These are phyloP conservation scores for Tenodera sinensis DNA, from an alignment of 2,888 invertebrate species.

Conservation along the genomic window DNA sequence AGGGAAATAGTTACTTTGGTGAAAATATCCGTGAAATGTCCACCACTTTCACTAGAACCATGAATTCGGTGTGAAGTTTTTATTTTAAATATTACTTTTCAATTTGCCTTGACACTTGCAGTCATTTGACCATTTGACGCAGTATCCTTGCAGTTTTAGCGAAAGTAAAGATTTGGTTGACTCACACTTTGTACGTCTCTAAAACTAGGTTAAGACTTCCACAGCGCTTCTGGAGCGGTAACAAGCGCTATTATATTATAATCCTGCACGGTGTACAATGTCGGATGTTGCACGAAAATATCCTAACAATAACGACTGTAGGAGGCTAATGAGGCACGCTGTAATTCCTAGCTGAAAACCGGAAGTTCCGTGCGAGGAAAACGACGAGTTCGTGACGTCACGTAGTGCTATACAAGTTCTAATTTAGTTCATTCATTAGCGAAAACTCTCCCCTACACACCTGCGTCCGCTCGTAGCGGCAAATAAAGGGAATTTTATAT, in stretches of 20 bases:
- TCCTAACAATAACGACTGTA: not conserved
- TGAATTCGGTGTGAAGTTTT: too few relatives aligned
- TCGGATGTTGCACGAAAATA: not conserved
- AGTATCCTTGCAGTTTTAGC: too few relatives aligned
- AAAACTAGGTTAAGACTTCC: not conserved
- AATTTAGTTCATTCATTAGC: not conserved
- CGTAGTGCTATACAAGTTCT: not conserved
- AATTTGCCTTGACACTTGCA: too few relatives aligned
- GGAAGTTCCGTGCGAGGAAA: not conserved
- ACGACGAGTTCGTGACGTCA: not conserved
- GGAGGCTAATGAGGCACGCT: not conserved
- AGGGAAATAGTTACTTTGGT: too few relatives aligned
- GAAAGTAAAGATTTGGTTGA: too few relatives aligned
- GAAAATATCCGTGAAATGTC: too few relatives aligned
- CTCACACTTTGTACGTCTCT: too few relatives aligned
- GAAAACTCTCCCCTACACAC: not conserved
- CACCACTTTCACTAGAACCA: too few relatives aligned
- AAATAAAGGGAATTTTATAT: not conserved
- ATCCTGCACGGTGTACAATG: not conserved
- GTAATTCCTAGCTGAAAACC: not conserved
- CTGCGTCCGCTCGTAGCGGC: not conserved
- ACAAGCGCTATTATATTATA: not conserved
- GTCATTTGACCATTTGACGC: too few relatives aligned
- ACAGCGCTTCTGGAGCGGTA: not conserved
- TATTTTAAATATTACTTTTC: too few relatives aligned